Conservation (phyloP, 2,888 invertebrate genomes). For the Cheilosia urbana region DNA sequence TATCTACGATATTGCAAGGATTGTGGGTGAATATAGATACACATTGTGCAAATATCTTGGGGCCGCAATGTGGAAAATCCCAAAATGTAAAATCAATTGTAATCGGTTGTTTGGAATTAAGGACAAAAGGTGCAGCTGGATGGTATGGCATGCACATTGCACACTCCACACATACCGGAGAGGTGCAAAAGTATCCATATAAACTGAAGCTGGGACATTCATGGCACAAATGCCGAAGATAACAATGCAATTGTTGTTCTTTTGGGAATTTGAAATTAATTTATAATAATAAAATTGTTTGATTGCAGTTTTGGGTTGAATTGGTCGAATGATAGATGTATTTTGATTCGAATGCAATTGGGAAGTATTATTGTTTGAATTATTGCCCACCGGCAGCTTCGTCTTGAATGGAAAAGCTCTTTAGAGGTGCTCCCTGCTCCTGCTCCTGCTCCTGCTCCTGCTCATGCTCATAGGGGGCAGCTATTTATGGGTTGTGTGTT, state of each 20-base stretch:
- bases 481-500: too few relatives aligned
- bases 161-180: slow-evolving; percentile 15
- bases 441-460: too few relatives aligned
- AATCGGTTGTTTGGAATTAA: slow-evolving; percentile 64
- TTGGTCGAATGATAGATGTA: neutral
- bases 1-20: slow-evolving; percentile 57
- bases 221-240: slow-evolving; percentile 15
- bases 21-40: neutral
- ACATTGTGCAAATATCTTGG: slow-evolving; percentile 37
- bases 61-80: slow-evolving; percentile 44
- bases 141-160: neutral
- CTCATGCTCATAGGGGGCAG: too few relatives aligned
- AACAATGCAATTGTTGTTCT: slow-evolving; percentile 35
- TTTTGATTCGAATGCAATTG: neutral
- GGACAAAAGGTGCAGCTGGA: slow-evolving; percentile 22
- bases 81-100: slow-evolving; percentile 71
- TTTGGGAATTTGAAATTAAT: slow-evolving; percentile 44
- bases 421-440: neutral
- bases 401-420: neutral
- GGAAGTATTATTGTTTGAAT: neutral
- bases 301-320: slow-evolving; percentile 33
- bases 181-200: slow-evolving; percentile 63
- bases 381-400: neutral
- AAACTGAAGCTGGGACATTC: slow-evolving; percentile 43
- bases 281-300: slow-evolving; percentile 52